Base-by-base conservation (phyloP, 2,888 invertebrate species). In the Apamea crenata region DNA sequence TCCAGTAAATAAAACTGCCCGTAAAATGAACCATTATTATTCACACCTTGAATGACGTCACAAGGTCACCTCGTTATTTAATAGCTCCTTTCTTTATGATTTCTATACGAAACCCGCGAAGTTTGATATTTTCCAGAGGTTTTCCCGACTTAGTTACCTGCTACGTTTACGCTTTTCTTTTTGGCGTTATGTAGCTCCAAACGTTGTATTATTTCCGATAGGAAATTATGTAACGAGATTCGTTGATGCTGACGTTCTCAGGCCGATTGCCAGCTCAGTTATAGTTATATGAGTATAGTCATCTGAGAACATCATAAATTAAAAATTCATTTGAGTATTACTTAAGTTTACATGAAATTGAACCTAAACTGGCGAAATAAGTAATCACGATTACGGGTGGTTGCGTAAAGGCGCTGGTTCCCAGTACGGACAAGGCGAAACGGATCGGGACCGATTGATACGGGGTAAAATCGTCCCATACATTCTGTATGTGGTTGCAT, bases 61-160 rank as follows among this genome's bases (percentile, higher is more conserved):
- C 83, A 88, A 87, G 88, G 86, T 85, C 81, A 78, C 21, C 50
- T 71, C 66, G 66, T 56, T 77, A 72, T 78, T 63, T 70, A 78
- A 70, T 80, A 65, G 53, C 53, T 65, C 74, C 56, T 86, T 77
- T 81, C 71, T 86, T 71, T 81, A 44, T 47, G 32, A 69, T 78
- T 78, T 82, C 65, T 21, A 56, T 65, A 50, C 29, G 59, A 77
- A 53, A 63, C 44, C 53, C 47, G 44, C 3, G 2, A 59, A 61
- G 59, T 53, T 32, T 79, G 40, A 68, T 10, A 77, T 77, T 68
- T 83, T 69, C n/a, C 32, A 12, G 18, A 81, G 0, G 25, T 50
- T 76, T 70, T 67, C 63, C 44, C 8, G 5, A 56, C n/a, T 47
- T 73, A 44, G 50, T 65, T 84, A n/a, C 56, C 50, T n/a, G 47